A percentile compares a stretch with the other conserved stretches of the same genome.
These are phyloP conservation scores for Labeo calbasu DNA, from an alignment of 2,797 vertebrate genomes.

Conservation along the genomic window DNA sequence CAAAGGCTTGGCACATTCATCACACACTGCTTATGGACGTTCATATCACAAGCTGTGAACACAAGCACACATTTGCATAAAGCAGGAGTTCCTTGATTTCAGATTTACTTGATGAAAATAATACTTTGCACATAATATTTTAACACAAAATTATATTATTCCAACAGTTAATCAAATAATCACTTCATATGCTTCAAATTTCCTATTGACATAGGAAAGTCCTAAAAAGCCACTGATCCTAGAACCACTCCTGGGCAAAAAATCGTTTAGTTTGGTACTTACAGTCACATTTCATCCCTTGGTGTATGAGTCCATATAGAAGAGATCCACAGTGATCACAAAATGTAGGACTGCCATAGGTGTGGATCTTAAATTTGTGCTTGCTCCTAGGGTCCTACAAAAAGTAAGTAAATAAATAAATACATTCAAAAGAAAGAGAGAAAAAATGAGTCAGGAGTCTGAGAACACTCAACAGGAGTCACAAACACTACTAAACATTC, in stretches of 20 bases:
- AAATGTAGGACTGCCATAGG: constrained; percentile 94
- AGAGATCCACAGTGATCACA: constrained; percentile 96
- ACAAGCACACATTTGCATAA: constrained; percentile 29
- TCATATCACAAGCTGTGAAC: constrained; percentile 94
- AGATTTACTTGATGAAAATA: background rate
- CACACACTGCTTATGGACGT: constrained; percentile 95
- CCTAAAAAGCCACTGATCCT: background rate
- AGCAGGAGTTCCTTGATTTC: background rate
- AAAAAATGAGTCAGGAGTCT: background rate
- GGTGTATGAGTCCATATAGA: constrained; percentile 83
- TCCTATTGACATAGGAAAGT: background rate
- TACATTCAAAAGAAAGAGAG: background rate
- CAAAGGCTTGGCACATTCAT: constrained; percentile 97
- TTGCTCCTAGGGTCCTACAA: constrained; percentile 94
- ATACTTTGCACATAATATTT: background rate
- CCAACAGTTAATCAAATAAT: background rate
- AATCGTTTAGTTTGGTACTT: constrained; percentile 34
- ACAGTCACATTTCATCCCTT: constrained; percentile 69
- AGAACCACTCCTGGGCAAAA: background rate
- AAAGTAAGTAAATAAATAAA: too few relatives aligned
- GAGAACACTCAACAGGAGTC: background rate
- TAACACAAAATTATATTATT: background rate
- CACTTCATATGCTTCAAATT: background rate
- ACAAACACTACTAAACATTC: background rate
- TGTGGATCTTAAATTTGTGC: constrained; percentile 98